A percentile compares a stretch with the other conserved stretches of the same genome.
These are phyloP conservation scores for Choristoneura fumiferana DNA, from an alignment of 1,140 invertebrate genomes.

Conservation along the genomic window DNA sequence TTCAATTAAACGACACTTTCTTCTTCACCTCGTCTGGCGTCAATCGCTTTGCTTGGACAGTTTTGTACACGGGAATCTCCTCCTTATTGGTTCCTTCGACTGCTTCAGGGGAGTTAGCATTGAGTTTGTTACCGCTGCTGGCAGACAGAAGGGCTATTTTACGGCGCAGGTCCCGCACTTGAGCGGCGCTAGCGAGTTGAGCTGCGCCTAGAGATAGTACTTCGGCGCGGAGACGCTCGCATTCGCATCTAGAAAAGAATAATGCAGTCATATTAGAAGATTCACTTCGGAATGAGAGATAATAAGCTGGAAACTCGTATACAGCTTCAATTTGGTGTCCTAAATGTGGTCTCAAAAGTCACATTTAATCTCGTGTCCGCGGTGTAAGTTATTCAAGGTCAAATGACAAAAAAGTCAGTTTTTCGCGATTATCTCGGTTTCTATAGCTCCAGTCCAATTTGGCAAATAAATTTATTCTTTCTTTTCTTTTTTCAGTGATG, in stretches of 20 bases:
- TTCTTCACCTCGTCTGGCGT: slow-evolving; percentile 54
- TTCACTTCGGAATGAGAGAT: background rate
- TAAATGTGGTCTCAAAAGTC: too few relatives aligned
- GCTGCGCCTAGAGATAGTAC: slow-evolving; percentile 51
- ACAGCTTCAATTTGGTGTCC: too few relatives aligned
- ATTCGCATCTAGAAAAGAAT: slow-evolving; percentile 43
- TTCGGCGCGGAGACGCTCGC: slow-evolving; percentile 47
- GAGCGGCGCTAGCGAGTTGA: slow-evolving; percentile 51
- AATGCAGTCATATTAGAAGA: background rate
- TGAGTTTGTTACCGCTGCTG: slow-evolving; percentile 22
- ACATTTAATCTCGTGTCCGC: too few relatives aligned
- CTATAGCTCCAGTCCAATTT: too few relatives aligned
- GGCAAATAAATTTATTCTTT: too few relatives aligned
- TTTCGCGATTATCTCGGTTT: too few relatives aligned
- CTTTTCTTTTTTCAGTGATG: too few relatives aligned
- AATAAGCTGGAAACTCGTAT: too few relatives aligned
- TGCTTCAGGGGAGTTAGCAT: slow-evolving; percentile 21
- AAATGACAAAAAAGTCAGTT: too few relatives aligned
- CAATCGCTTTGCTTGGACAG: slow-evolving; percentile 30
- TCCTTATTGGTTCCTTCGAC: slow-evolving; percentile 21
- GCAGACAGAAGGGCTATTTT: slow-evolving; percentile 44
- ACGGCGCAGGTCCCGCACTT: slow-evolving; percentile 54
- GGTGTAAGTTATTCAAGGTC: too few relatives aligned
- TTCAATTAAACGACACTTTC: slow-evolving; percentile 61
- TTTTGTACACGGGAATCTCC: slow-evolving; percentile 31